These are phyloP conservation scores for Nettapus auritus DNA, from an alignment of 2,113 vertebrate genomes.

Conservation along the genomic window DNA sequence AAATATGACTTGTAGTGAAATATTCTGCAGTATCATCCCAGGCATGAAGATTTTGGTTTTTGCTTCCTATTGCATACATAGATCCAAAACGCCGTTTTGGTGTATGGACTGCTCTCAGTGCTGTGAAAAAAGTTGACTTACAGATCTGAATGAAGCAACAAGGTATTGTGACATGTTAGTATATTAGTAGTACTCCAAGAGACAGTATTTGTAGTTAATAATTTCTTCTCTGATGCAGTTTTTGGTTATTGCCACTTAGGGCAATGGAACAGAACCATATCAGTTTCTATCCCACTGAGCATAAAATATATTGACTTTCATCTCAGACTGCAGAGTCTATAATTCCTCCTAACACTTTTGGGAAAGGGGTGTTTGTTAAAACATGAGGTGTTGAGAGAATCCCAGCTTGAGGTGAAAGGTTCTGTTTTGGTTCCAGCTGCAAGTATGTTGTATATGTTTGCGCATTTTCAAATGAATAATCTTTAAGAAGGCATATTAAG, in stretches of 20 bases:
- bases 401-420: slow-evolving; percentile 41
- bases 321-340: background rate
- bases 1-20: background rate
- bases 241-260: background rate
- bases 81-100: background rate
- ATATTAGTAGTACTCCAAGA: background rate
- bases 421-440: background rate
- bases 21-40: background rate
- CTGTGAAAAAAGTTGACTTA: background rate
- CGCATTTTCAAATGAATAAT: background rate
- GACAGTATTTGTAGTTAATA: background rate
- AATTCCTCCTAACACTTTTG: background rate
- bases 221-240: background rate
- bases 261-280: background rate
- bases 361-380: background rate
- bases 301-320: background rate
- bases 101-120: background rate
- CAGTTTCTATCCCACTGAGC: background rate
- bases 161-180: background rate
- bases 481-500: background rate
- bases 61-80: background rate
- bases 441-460: background rate
- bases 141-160: background rate
- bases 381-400: slow-evolving; percentile 10
- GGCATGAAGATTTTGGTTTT: background rate